Evolutionary conservation across 2,888 invertebrate species (phyloP), one percentile per base, ranked within the genome.

Genomic region (Andrena bicolor): DNA sequence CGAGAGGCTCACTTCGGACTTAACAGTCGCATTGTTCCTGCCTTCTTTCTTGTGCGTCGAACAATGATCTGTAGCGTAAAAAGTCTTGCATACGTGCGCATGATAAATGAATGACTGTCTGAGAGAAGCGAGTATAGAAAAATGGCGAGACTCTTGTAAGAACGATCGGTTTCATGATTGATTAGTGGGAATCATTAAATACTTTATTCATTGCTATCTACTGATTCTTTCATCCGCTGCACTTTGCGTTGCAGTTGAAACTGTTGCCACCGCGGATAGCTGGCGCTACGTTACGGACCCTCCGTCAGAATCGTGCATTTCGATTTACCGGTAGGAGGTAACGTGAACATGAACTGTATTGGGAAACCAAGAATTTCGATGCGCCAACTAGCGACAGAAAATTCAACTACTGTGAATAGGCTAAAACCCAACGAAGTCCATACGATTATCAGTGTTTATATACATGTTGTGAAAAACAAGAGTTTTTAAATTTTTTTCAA

Each of bases 61-160:
- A 30, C 30, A 41, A 80, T 80, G 80, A 80, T 80, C 81, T 74
- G 74, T 73, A 30, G 58, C 26, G 26, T 58, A 26, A 68, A 74
- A 53, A 58, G 49, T 68, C 56, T 74, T 63, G 58, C 68, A 35
- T 35, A 51, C 63, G 53, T 3, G 73, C 48, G 23, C 28, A 26
- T 82, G 81, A 81, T 82, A 69, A 81, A 81, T 74, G 81, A 81
- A 72, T 23, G 56, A 60, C 60, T 65, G 60, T 56, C 41, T 30
- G 30, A 23, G 51, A 41, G 56, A 65, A 13, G 41, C 30, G 16
- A 53, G 30, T 26, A 28, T 10, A 13, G 53, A 20, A 48, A 66
- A 53, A 30, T 26, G 26, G 16, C 20, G 1, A 13, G 10, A 61
- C 26, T 48, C 10, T 30, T 49, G 13, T 20, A 65, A 60, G 51